Evolutionary conservation across 2,888 invertebrate genomes (phyloP).

Genomic region (Drosophila dives): DNA sequence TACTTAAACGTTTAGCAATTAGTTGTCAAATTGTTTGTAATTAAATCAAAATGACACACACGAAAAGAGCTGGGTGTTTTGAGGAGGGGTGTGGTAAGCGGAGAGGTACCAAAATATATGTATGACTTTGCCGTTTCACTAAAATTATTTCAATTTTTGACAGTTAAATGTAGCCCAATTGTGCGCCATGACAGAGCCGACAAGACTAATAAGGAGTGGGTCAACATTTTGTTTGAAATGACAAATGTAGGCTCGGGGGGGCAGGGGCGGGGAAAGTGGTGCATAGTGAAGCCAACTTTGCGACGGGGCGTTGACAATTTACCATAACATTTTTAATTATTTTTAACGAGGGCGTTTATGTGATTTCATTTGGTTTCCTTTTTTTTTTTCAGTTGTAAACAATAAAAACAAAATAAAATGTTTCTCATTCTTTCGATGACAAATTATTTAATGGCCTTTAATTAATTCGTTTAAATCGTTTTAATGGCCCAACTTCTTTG

Average conservation of each 20-base stretch:
- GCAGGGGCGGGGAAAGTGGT: not conserved
- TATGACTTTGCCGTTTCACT: constrained; percentile 71
- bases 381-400: constrained; percentile 21
- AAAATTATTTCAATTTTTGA: constrained; percentile 71
- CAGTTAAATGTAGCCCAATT: constrained; percentile 72
- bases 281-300: constrained; percentile 6
- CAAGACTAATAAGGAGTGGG: constrained; percentile 51
- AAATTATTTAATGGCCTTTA: constrained; percentile 76
- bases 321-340: constrained; percentile 77
- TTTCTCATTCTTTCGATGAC: constrained; percentile 63
- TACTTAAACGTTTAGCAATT: constrained; percentile 77
- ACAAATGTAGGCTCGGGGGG: not conserved
- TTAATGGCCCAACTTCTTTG: constrained; percentile 33
- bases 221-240: constrained; percentile 49
- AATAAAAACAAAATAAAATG: constrained; percentile 31
- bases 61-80: constrained; percentile 39
- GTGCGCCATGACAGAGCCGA: constrained; percentile 62
- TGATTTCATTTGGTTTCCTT: constrained; percentile 54
- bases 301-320: constrained; percentile 75
- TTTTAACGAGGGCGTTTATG: constrained; percentile 77
- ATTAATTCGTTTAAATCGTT: constrained; percentile 61
- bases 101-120: constrained; percentile 11
- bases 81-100: not conserved
- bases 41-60: constrained; percentile 78
- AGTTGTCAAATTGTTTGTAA: constrained; percentile 82